Percentiles rank a stretch among this genome's conserved stretches.
phyloP scores from a whole-genome alignment of 2,113 vertebrate species.

The Henicopernis longicauda region DNA sequence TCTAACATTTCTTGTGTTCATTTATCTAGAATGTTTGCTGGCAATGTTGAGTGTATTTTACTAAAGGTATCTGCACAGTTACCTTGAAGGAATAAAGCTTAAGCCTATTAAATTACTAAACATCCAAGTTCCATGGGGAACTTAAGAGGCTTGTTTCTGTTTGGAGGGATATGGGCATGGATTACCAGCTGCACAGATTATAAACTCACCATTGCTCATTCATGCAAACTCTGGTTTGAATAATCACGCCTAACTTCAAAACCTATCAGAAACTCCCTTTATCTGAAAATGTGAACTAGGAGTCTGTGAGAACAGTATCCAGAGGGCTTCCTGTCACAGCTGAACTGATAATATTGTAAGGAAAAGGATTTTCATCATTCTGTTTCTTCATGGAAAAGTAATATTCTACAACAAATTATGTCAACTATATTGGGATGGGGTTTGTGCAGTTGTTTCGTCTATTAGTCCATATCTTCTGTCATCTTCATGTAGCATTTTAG shows the following conservation, averaged over 20 bases:
- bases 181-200: constrained; percentile 33
- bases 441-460: not conserved
- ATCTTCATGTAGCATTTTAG: not conserved
- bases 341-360: not conserved
- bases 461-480: not conserved
- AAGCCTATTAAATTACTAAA: constrained; percentile 60
- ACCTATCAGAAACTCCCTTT: not conserved
- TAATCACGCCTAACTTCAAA: constrained; percentile 24
- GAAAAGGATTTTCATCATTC: not conserved
- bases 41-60: constrained; percentile 47
- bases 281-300: constrained; percentile 21
- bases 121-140: constrained; percentile 37
- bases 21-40: constrained; percentile 62
- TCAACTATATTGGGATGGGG: fast-evolving
- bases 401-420: not conserved
- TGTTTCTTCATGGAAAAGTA: not conserved
- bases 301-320: not conserved
- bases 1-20: constrained; percentile 69
- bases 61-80: constrained; percentile 64
- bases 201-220: constrained; percentile 44
- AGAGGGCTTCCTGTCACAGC: constrained; percentile 5
- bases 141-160: constrained; percentile 36
- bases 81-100: constrained; percentile 59
- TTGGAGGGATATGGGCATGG: not conserved
- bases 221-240: constrained; percentile 42